Percentiles rank a stretch among this genome's conserved stretches.
These are phyloP conservation scores for Amblyteles armatorius DNA, from an alignment of 2,888 invertebrate genomes.

Conservation along the genomic window DNA sequence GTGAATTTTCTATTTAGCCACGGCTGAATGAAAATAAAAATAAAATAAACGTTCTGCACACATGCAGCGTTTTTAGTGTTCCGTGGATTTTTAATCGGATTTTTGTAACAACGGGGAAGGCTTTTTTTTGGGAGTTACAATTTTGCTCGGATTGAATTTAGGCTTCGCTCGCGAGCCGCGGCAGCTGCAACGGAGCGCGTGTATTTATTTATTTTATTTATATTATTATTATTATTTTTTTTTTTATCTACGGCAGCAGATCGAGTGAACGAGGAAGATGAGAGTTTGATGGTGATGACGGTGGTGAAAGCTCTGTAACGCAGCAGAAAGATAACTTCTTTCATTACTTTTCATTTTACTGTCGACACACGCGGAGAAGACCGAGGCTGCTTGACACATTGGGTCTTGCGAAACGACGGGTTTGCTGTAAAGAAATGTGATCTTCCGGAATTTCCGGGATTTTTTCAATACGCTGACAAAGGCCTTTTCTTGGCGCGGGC, in stretches of 20 bases:
- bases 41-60: background rate
- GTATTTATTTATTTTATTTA: background rate
- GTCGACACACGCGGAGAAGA: background rate
- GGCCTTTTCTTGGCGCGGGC: background rate
- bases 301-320: slow-evolving; percentile 21
- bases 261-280: background rate
- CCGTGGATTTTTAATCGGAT: no score
- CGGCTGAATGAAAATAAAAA: no score
- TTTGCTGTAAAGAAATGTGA: background rate
- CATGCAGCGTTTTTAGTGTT: no score
- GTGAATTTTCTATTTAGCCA: no score
- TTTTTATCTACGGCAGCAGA: background rate
- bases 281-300: slow-evolving; percentile 3
- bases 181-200: background rate
- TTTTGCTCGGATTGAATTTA: background rate
- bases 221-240: background rate
- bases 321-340: background rate
- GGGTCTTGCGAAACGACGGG: background rate
- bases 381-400: background rate
- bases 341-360: slow-evolving; percentile 1
- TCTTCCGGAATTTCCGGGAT: background rate
- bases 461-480: background rate
- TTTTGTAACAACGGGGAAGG: no score
- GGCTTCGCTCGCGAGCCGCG: background rate
- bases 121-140: background rate